Evolutionary conservation across 2,888 invertebrate genomes (phyloP).

Genomic region (Oithona nana): DNA sequence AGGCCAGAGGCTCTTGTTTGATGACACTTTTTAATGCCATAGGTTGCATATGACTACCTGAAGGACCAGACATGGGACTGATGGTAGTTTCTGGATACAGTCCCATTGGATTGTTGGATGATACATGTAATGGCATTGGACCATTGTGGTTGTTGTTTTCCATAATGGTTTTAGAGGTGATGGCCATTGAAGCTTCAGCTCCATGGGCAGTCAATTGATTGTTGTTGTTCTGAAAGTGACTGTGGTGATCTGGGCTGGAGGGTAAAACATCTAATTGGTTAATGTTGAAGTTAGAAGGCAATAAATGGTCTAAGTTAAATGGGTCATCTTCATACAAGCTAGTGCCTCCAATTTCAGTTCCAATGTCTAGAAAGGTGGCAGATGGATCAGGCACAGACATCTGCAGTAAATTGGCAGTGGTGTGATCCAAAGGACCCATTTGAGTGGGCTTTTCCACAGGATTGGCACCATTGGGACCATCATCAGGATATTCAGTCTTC

Average conservation of each 20-base stretch:
- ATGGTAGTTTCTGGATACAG: constrained; percentile 14
- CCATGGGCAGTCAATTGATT: neutral
- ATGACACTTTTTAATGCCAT: neutral
- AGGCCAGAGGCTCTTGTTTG: constrained; percentile 4
- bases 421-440: constrained; percentile 3
- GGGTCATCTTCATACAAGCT: constrained; percentile 11
- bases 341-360: constrained; percentile 1
- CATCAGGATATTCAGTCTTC: constrained; percentile 10
- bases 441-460: constrained; percentile 3
- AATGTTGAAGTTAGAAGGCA: constrained; percentile 13
- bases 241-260: neutral
- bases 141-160: neutral
- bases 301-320: constrained; percentile 9
- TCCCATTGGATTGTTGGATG: neutral
- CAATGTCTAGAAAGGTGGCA: constrained; percentile 12
- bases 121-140: neutral
- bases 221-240: neutral
- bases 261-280: neutral
- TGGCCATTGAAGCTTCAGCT: neutral
- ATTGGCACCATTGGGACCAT: neutral
- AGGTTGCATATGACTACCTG: neutral
- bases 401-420: constrained; percentile 10
- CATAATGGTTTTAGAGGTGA: neutral
- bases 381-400: constrained; percentile 13
- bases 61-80: constrained; percentile 1